Percentiles rank a stretch among this genome's conserved stretches.
These are phyloP conservation scores for Pedetes capensis DNA, from an alignment of 2,113 vertebrate species.

Conservation along the genomic window DNA sequence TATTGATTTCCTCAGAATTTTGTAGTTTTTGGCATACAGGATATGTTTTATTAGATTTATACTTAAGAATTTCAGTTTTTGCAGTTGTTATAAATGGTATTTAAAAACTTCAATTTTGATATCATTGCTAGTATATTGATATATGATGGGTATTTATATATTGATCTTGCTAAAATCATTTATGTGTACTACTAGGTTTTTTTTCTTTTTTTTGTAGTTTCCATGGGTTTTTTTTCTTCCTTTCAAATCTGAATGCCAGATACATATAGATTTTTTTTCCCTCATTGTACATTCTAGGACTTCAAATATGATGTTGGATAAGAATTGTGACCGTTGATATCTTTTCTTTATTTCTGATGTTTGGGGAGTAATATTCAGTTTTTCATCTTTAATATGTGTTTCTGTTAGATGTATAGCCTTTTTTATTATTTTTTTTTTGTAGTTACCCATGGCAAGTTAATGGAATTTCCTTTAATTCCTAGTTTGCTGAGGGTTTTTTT, in stretches of 20 bases:
- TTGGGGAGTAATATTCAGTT: neutral
- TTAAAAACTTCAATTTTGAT: neutral
- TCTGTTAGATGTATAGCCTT: neutral
- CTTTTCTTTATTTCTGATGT: neutral
- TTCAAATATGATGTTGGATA: neutral
- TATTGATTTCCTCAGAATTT: neutral
- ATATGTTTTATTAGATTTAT: neutral
- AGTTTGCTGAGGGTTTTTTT: neutral
- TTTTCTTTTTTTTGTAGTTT: neutral
- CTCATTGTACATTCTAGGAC: neutral
- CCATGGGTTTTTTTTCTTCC: neutral
- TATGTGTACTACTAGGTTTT: neutral
- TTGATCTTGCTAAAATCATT: neutral
- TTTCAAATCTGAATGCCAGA: neutral
- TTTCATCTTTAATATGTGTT: neutral
- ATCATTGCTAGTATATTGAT: slow-evolving; percentile 2
- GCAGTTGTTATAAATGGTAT: neutral
- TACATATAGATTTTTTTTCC: neutral
- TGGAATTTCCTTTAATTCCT: neutral
- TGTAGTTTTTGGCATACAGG: neutral
- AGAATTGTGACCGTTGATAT: neutral
- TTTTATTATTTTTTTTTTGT: neutral
- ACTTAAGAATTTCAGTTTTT: neutral
- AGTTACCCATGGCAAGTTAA: neutral
- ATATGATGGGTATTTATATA: neutral